Percentiles rank a stretch among this genome's conserved stretches.
phyloP scores from a whole-genome alignment of 2,113 vertebrate species.

The Dasypus novemcinctus region DNA sequence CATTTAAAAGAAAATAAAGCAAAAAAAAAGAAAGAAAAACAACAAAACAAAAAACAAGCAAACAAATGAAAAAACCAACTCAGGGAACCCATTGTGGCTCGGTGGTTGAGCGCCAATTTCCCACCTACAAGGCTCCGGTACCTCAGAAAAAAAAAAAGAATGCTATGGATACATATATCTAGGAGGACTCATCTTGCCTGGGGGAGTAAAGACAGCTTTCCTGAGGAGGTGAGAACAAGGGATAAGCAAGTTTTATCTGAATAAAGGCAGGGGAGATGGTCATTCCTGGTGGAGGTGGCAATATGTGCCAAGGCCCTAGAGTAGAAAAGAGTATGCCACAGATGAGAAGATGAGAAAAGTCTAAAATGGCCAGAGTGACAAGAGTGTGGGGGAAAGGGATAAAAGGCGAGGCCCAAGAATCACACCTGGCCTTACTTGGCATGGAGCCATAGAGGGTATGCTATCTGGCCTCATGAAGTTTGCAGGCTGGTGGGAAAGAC shows the following conservation, averaged over 20 bases:
- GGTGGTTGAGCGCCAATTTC: no score
- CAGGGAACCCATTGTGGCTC: no score
- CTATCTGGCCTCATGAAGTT: background rate
- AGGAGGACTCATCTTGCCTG: background rate
- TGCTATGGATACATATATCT: no score
- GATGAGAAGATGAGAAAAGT: background rate
- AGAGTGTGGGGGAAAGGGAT: background rate
- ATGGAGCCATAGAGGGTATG: background rate
- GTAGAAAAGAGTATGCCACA: background rate
- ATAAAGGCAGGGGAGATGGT: background rate
- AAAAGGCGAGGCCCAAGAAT: no score
- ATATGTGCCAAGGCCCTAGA: background rate
- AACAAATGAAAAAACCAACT: no score
- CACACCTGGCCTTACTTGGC: background rate
- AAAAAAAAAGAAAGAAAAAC: no score
- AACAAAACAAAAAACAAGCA: no score
- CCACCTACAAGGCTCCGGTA: no score
- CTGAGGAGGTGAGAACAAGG: background rate
- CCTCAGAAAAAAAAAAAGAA: no score
- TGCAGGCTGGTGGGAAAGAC: background rate
- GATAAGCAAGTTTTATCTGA: background rate
- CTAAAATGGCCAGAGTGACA: background rate
- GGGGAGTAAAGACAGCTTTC: background rate
- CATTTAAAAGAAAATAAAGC: no score
- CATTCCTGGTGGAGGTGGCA: no score